A percentile compares a stretch with the other conserved stretches of the same genome.
phyloP scores from a whole-genome alignment of 2,797 vertebrate species.

The Cottoperca gobio region DNA sequence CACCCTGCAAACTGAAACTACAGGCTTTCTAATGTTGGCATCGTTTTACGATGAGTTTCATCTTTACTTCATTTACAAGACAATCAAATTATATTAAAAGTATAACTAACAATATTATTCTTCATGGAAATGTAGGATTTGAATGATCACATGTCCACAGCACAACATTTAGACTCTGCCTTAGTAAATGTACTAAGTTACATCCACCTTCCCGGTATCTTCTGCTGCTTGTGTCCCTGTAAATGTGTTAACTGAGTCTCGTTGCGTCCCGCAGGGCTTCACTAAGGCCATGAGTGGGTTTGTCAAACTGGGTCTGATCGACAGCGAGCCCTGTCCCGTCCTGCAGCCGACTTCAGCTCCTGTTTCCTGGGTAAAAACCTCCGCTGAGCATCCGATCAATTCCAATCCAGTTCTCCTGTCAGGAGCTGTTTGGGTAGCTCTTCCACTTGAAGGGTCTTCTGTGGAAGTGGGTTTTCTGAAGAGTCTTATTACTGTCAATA shows the following conservation, averaged over 20 bases:
- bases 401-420: no score
- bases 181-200: background rate
- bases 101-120: no score
- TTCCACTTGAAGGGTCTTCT: constrained; percentile 27
- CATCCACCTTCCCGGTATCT: background rate
- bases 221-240: background rate
- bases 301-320: constrained; percentile 93
- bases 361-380: constrained; percentile 90
- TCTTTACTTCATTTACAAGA: background rate
- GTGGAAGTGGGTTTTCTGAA: constrained; percentile 34
- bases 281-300: constrained; percentile 90
- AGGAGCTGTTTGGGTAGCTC: constrained; percentile 31
- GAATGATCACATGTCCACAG: no score
- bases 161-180: no score
- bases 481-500: constrained; percentile 51
- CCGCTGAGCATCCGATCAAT: background rate
- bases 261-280: constrained; percentile 86
- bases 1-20: background rate
- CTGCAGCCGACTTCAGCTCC: constrained; percentile 72
- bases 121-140: no score
- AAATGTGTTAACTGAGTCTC: background rate
- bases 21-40: no score
- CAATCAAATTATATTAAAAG: no score
- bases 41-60: background rate
- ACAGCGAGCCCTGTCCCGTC: constrained; percentile 84